phyloP scores from a whole-genome alignment of 2,797 vertebrate species.

The Aeoliscus strigatus region DNA sequence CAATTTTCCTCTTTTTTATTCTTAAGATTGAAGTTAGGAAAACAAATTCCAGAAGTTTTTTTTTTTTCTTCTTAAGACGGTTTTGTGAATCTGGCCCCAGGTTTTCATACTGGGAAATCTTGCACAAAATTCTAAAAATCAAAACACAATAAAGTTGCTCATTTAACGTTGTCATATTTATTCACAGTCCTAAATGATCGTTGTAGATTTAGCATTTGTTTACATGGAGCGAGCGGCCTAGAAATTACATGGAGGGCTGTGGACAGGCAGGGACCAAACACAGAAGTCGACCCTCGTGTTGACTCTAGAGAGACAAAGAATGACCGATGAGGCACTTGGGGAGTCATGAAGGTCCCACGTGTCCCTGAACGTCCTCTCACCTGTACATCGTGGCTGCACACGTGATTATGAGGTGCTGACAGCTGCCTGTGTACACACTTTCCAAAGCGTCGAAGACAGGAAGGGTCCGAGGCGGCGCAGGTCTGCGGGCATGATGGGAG shows the following conservation, averaged over 20 bases:
- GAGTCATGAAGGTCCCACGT: background rate
- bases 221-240: constrained; percentile 33
- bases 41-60: no score
- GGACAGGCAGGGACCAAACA: constrained; percentile 68
- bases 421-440: constrained; percentile 66
- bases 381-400: constrained; percentile 63
- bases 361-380: constrained; percentile 30
- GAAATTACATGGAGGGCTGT: constrained; percentile 18
- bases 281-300: constrained; percentile 58
- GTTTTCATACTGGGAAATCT: no score
- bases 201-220: no score
- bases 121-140: no score
- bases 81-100: no score
- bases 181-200: no score
- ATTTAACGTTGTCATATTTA: no score
- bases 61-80: no score
- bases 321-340: background rate
- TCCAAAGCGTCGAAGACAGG: constrained; percentile 66
- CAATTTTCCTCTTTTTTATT: no score
- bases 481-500: constrained; percentile 59
- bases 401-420: constrained; percentile 13
- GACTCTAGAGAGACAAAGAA: constrained; percentile 40
- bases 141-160: no score
- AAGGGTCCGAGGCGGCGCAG: constrained; percentile 52
- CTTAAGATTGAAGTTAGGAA: no score